Base-by-base conservation (phyloP, 2,113 vertebrate genomes). In the Pholis gunnellus region DNA sequence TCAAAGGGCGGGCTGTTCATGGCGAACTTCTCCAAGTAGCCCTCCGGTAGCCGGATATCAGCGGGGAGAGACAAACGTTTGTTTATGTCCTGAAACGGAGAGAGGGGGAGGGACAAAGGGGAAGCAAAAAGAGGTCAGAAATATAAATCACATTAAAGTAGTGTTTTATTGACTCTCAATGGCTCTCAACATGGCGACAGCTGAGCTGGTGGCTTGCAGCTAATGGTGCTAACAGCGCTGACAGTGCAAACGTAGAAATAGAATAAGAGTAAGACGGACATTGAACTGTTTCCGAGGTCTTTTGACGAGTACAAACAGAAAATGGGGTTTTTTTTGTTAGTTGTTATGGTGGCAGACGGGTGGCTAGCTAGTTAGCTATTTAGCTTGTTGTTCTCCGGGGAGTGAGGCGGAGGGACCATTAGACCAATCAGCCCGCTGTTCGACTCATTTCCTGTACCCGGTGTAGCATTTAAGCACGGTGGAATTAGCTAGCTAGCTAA, bases 1-100 rank as follows among this genome's bases (percentile, higher is more conserved):
- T 96, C 95, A 66, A 96, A 96, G 9, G 96, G 95, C 5, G 95
- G 96, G 80, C 95, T 95, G 92, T 95, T 96, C 93, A 95, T 95
- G 78, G 95, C 94, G 85, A 96, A 96, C 87, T 96, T 96, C 91
- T 96, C 95, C 87, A 96, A 88, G 91, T 96, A 96, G 72, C 95
- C 95, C 88, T 96, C 96, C 0, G 96, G 96, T 85, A 96, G 92
- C 85, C 95, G 93, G 88, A 96, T 96, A 68, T 96, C 96, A 75
- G 94, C 95, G 22, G 95, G 96, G 72, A 96, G 94, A 80, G 96
- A 96, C 84, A 96, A 83, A 34, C 96, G 95, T 68, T 96, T 96
- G 93, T 96, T 96, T 82, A 96, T 95, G 90, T 96, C 96, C 96
- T 96, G 89, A 76, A 91, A 86, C 18, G 88, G 34, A 90, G 31